Conservation (phyloP, 2,888 invertebrate species). For the Acleris sparsana region DNA sequence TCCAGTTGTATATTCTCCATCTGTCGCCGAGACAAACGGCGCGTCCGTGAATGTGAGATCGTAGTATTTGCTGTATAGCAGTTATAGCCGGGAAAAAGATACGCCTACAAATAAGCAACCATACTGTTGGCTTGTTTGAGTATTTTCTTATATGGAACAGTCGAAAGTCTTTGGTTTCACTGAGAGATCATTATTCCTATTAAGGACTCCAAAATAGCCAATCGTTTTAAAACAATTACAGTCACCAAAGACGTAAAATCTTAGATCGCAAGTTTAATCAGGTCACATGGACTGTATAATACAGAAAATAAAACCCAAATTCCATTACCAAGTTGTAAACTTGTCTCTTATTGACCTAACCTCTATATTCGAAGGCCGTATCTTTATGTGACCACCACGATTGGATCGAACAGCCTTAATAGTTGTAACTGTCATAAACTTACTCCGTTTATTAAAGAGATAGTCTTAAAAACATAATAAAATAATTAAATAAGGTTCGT, state of each 20-base stretch:
- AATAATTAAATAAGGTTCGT: no score
- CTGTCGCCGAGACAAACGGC: no score
- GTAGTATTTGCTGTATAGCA: no score
- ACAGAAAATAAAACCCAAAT: conserved; percentile 1
- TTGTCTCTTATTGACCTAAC: conserved; percentile 39
- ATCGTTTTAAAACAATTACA: conserved; percentile 23
- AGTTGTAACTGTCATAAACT: conserved; percentile 1
- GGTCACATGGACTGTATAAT: background rate
- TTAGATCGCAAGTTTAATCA: conserved; percentile 10
- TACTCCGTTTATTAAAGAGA: no score
- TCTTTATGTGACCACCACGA: conserved; percentile 38
- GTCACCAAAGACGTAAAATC: conserved; percentile 15
- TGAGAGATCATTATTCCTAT: conserved; percentile 5
- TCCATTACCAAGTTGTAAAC: conserved; percentile 28
- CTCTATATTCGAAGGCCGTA: conserved; percentile 40
- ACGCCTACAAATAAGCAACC: no score
- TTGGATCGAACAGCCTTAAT: conserved; percentile 35
- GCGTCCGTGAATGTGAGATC: no score
- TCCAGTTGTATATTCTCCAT: no score
- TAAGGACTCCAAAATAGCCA: conserved; percentile 18
- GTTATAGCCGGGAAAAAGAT: no score
- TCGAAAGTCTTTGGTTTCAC: no score
- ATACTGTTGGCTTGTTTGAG: no score
- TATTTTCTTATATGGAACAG: no score
- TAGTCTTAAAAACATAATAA: no score